A percentile compares a stretch with the other conserved stretches of the same genome.
phyloP scores from a whole-genome alignment of 2,888 invertebrate species.

The Oasisia sp. region DNA sequence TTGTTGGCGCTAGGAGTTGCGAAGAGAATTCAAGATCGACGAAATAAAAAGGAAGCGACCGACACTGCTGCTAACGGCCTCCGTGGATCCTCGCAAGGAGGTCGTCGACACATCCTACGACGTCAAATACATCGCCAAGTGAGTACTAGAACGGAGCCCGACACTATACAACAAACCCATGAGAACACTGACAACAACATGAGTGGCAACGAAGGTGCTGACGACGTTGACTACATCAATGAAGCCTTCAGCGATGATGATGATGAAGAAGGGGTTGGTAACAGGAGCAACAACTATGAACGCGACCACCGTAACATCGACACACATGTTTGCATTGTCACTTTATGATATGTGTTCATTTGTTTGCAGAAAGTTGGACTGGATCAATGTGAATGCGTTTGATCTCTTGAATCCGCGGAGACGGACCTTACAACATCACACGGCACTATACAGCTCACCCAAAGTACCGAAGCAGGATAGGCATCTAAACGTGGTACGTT shows the following conservation, averaged over 20 bases:
- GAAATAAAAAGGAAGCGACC: neutral
- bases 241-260: neutral
- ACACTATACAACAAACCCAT: too few relatives aligned
- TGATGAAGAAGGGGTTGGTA: neutral
- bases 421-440: neutral
- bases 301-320: neutral
- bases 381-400: neutral
- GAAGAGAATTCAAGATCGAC: neutral
- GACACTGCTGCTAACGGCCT: neutral
- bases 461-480: neutral
- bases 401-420: neutral
- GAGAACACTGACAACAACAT: too few relatives aligned
- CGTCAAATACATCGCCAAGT: constrained; percentile 9
- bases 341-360: neutral
- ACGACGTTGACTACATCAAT: neutral
- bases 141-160: neutral
- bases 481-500: neutral
- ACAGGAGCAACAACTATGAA: neutral
- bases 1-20: neutral
- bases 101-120: neutral
- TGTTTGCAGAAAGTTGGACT: neutral
- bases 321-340: neutral
- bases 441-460: neutral
- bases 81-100: neutral
- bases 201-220: neutral